Evolutionary conservation across 2,797 vertebrate species (phyloP).

Genomic region (Smutsia temminckii): DNA sequence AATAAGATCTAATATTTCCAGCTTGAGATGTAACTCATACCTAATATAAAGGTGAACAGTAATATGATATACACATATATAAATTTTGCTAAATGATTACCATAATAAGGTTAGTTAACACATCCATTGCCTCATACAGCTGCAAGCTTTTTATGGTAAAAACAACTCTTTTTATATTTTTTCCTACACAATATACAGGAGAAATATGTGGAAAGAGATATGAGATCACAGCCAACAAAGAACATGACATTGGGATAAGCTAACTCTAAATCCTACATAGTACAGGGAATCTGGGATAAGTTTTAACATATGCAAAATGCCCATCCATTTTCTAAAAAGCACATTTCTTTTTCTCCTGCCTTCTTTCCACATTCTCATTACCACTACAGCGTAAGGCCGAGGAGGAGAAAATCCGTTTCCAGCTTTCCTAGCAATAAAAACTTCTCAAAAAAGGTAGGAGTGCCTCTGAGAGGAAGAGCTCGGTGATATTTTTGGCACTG

Average conservation of each 20-base stretch:
- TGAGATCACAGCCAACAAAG: not conserved
- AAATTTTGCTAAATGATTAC: not conserved
- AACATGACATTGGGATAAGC: not conserved
- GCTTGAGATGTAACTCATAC: not conserved
- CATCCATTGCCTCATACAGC: not conserved
- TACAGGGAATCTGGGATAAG: constrained; percentile 18
- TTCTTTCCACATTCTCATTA: constrained; percentile 50
- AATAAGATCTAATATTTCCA: constrained; percentile 35
- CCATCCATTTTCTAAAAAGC: constrained; percentile 50
- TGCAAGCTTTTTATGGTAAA: not conserved
- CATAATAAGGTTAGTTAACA: not conserved
- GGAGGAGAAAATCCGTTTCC: constrained; percentile 25
- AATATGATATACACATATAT: not conserved
- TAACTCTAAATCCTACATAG: not conserved
- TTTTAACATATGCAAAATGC: constrained; percentile 54
- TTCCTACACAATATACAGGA: not conserved
- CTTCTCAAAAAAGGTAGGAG: constrained; percentile 59
- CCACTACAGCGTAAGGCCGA: constrained; percentile 32
- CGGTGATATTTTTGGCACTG: constrained; percentile 16
- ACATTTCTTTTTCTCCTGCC: constrained; percentile 35
- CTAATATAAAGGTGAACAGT: not conserved
- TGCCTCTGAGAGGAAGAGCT: not conserved
- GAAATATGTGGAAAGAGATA: not conserved
- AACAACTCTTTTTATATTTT: not conserved
- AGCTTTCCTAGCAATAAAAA: constrained; percentile 48